These are phyloP conservation scores for Jordanella pulchra DNA, from an alignment of 2,797 vertebrate genomes.

Conservation along the genomic window DNA sequence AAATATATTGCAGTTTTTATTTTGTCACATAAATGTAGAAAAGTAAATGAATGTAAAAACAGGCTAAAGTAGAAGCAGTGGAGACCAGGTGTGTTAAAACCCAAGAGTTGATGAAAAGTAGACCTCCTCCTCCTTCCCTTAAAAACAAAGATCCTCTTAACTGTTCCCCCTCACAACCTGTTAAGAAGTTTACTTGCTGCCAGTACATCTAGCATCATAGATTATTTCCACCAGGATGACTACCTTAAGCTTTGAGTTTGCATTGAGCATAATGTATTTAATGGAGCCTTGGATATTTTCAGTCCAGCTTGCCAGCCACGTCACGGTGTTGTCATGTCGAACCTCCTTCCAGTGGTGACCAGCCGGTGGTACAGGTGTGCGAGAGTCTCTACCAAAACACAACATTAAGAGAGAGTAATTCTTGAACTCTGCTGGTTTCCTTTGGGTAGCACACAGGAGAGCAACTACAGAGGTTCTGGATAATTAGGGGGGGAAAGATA, in stretches of 20 bases:
- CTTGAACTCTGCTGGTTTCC: neutral
- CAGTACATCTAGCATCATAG: too few relatives aligned
- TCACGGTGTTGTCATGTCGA: constrained; percentile 69
- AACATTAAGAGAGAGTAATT: neutral
- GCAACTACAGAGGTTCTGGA: neutral
- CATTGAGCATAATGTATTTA: constrained; percentile 86
- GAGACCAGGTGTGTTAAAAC: neutral
- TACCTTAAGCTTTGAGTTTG: constrained; percentile 87
- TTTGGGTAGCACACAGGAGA: too few relatives aligned
- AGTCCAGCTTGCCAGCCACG: constrained; percentile 79
- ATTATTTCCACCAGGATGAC: neutral
- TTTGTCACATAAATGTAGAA: neutral
- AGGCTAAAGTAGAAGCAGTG: neutral
- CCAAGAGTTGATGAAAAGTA: neutral
- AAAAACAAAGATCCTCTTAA: too few relatives aligned
- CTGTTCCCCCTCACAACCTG: too few relatives aligned
- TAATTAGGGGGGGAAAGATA: neutral
- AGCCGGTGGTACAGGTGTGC: constrained; percentile 71
- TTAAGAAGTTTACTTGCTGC: too few relatives aligned
- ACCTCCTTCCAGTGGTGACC: constrained; percentile 80
- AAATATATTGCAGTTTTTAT: too few relatives aligned
- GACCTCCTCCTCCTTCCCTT: too few relatives aligned
- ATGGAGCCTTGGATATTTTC: constrained; percentile 76
- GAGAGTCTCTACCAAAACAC: constrained; percentile 61
- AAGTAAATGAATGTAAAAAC: too few relatives aligned